These are phyloP conservation scores for Odontomyia ornata DNA, from an alignment of 2,888 invertebrate genomes.

Conservation along the genomic window DNA sequence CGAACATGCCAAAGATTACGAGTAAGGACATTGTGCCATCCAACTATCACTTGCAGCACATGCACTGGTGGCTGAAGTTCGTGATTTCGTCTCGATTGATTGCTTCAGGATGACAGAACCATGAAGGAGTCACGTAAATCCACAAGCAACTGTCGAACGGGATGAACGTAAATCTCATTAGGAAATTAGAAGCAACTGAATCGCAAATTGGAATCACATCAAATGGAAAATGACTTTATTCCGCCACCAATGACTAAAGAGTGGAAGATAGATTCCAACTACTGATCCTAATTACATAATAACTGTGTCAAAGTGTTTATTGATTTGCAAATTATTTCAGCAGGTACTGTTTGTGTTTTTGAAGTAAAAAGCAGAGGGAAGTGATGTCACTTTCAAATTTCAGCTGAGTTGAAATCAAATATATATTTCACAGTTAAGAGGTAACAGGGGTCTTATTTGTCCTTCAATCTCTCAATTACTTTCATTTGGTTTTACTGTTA, in stretches of 20 bases:
- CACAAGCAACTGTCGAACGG: background rate
- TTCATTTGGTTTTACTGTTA: too few species aligned
- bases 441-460: too few species aligned
- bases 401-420: too few species aligned
- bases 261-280: background rate
- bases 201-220: slow-evolving; percentile 21
- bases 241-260: background rate
- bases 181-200: slow-evolving; percentile 19
- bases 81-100: slow-evolving; percentile 33
- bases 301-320: slow-evolving; percentile 6
- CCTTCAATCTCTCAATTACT: too few species aligned
- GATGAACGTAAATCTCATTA: slow-evolving; percentile 32
- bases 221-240: background rate
- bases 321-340: background rate
- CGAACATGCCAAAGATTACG: background rate
- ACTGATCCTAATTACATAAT: background rate
- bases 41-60: background rate
- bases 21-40: background rate
- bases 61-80: background rate
- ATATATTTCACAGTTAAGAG: too few species aligned
- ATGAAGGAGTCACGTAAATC: slow-evolving; percentile 33
- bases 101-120: slow-evolving; percentile 16
- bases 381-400: too few species aligned
- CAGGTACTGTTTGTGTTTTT: too few species aligned
- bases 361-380: too few species aligned